These are phyloP conservation scores for Ochropleura leucogaster DNA, from an alignment of 2,888 invertebrate species.

Conservation along the genomic window DNA sequence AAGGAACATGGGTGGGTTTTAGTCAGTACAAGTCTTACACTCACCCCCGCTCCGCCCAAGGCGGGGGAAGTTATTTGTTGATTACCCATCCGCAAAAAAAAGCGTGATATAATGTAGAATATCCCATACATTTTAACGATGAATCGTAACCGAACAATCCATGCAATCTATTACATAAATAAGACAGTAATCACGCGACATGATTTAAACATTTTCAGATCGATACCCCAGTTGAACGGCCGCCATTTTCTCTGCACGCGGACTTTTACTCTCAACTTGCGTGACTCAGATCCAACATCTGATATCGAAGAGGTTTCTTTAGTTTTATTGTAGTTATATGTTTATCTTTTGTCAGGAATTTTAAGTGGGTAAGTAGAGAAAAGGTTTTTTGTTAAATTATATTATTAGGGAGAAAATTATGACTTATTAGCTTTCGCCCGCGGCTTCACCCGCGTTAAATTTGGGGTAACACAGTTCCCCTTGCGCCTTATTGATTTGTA, in stretches of 20 bases:
- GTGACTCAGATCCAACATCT: conserved; percentile 51
- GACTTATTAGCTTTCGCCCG: no score
- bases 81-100: no score
- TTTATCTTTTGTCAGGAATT: conserved; percentile 46
- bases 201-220: conserved; percentile 64
- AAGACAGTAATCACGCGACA: conserved; percentile 55
- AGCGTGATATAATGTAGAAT: no score
- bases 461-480: no score
- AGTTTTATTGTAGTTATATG: conserved; percentile 32
- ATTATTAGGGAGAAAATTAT: neutral
- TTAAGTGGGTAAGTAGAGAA: conserved; percentile 26
- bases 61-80: no score
- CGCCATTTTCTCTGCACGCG: conserved; percentile 71
- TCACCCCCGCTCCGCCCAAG: no score
- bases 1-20: no score
- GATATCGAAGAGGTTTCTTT: conserved; percentile 44
- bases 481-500: no score
- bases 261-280: conserved; percentile 69
- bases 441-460: no score
- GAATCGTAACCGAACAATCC: conserved; percentile 25
- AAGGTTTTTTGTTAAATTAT: neutral
- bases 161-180: conserved; percentile 48
- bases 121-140: neutral
- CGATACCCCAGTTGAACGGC: conserved; percentile 68
- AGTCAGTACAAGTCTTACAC: no score